Base-by-base conservation (phyloP, 2,888 invertebrate genomes). In the Lasius fuliginosus region DNA sequence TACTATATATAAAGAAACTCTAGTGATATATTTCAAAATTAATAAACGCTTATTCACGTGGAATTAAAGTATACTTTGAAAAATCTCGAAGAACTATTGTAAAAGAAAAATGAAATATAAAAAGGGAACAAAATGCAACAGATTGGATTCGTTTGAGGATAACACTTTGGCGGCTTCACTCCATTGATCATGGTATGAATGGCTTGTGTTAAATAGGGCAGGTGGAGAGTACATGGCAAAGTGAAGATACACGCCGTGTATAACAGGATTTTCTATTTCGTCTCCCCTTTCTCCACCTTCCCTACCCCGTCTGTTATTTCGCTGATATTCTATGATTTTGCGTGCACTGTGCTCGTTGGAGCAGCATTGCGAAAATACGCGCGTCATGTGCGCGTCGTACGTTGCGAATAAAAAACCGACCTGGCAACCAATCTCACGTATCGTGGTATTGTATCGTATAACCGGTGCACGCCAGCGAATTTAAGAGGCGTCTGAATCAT, bases 161-260 rank as follows among this genome's bases (percentile, higher is more conserved):
- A 88, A 81, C 77, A 83, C 42, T 86, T 88, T 67, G 60, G 64
- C 79, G 73, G 27, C 42, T 62, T 23, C 62, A 69, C 65, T 36
- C 73, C 40, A 68, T 73, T 73, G 36, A 5, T 36, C 36, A 36
- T 36, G 5, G 36, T 36, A 75, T 58, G 82, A 89, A 86, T 82
- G 82, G 64, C 64, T 73, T 83, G 73, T 65, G 85, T 85, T 85
- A 90, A 88, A 84, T 84, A 76, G 76, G 84, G 85, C 67, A 71
- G 62, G 6, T 84, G 84, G 77, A 89, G 84, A 86, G 79, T 85
- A 74, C 11, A 56, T 9, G 18, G 12, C 8, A 42, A 42, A 56
- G 56, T 27, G 42, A 73, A 81, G 60, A 60, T 46, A 46, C 46
- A 15, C 60, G 33, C 60, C 46, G 42, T 46, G 46, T 74, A 15